phyloP scores from a whole-genome alignment of 2,888 invertebrate genomes.

The Dromius quadrimaculatus region DNA sequence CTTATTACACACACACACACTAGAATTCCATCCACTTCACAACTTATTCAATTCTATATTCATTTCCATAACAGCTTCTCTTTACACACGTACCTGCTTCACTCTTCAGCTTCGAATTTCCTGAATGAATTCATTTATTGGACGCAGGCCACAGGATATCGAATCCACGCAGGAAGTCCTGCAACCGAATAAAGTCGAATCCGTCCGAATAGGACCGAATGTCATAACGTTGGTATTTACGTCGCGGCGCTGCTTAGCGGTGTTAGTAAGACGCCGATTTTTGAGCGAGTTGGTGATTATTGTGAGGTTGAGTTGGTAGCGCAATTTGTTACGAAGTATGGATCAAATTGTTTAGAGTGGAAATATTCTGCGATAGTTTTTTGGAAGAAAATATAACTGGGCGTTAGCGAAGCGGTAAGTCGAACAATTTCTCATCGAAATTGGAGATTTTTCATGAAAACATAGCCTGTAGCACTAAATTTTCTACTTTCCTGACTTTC shows the following conservation, averaged over 20 bases:
- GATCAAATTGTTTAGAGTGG: too few species aligned
- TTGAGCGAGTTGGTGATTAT: slow-evolving; percentile 14
- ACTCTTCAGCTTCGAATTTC: slow-evolving; percentile 38
- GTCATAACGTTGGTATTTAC: slow-evolving; percentile 40
- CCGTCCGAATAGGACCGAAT: slow-evolving; percentile 8
- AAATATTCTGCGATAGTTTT: too few species aligned
- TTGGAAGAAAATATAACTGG: too few species aligned
- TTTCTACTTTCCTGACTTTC: too few species aligned
- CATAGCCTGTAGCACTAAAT: too few species aligned
- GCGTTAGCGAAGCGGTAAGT: too few species aligned
- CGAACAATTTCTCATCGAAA: too few species aligned
- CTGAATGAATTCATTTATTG: slow-evolving; percentile 48
- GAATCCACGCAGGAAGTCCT: slow-evolving; percentile 25
- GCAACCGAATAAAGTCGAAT: too few species aligned
- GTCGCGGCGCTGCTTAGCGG: slow-evolving; percentile 16
- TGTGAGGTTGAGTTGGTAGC: neutral
- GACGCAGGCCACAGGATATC: slow-evolving; percentile 42
- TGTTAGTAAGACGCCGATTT: slow-evolving; percentile 33
- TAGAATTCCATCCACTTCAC: neutral
- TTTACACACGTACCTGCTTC: slow-evolving; percentile 13
- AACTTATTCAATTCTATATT: slow-evolving; percentile 22
- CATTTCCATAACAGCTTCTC: slow-evolving; percentile 26
- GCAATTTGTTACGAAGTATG: slow-evolving; percentile 7
- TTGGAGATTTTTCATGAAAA: too few species aligned
- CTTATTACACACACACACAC: too few species aligned